These are phyloP conservation scores for Hesperophylax magnus DNA, from an alignment of 1,140 invertebrate genomes.

Conservation along the genomic window DNA sequence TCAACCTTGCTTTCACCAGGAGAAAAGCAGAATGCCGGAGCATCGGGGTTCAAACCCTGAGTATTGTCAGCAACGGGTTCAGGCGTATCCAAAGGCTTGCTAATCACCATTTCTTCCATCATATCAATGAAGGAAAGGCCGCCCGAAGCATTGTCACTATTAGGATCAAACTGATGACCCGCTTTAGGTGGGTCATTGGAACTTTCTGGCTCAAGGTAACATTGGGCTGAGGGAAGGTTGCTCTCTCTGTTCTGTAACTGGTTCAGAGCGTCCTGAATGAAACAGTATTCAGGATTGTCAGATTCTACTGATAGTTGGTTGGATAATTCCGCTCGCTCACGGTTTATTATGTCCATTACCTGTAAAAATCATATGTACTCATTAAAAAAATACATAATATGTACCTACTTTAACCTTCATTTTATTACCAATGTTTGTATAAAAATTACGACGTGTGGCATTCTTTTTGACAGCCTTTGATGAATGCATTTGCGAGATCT, in stretches of 20 bases:
- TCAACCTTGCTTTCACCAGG: neutral
- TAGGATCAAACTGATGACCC: neutral
- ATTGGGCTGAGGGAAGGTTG: conserved; percentile 19
- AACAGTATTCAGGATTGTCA: conserved; percentile 86
- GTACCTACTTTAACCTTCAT: no score
- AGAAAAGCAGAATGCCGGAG: conserved; percentile 58
- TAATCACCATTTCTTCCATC: conserved; percentile 59
- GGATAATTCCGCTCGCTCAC: conserved; percentile 80
- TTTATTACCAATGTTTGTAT: no score
- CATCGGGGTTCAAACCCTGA: conserved; percentile 61
- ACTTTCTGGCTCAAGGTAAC: neutral
- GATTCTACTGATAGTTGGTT: conserved; percentile 75
- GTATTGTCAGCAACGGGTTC: neutral
- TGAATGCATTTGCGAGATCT: no score
- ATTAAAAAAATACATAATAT: no score
- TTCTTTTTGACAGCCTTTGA: no score
- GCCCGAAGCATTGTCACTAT: neutral
- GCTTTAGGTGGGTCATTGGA: neutral
- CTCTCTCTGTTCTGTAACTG: conserved; percentile 71
- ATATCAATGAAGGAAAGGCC: conserved; percentile 35
- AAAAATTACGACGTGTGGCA: no score
- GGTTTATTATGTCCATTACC: conserved; percentile 78
- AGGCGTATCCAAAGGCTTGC: neutral
- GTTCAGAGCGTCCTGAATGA: conserved; percentile 85
- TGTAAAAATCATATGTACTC: conserved; percentile 53